Evolutionary conservation across 2,888 invertebrate species (phyloP).

Genomic region (Myopa testacea): DNA sequence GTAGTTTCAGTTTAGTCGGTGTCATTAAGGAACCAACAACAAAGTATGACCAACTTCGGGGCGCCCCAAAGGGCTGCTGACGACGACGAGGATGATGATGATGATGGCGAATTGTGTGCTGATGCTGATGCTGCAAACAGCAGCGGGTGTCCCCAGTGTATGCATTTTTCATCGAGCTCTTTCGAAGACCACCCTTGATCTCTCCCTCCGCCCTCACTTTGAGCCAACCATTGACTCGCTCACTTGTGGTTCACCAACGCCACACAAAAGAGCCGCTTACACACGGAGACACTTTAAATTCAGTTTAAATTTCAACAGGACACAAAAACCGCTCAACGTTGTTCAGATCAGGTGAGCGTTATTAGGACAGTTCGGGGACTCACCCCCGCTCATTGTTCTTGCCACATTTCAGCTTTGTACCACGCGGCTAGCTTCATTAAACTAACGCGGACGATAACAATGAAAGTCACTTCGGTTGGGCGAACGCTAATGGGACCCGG

Average conservation of each 20-base stretch:
- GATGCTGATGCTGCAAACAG: background rate
- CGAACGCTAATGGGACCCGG: conserved; percentile 18
- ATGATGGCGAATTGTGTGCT: background rate
- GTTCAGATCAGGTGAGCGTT: background rate
- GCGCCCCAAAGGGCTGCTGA: background rate
- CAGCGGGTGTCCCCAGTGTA: background rate
- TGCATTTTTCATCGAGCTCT: conserved; percentile 11
- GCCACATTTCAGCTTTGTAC: background rate
- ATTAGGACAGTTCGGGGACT: background rate
- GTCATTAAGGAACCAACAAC: conserved; percentile 27
- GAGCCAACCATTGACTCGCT: background rate
- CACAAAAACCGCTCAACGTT: background rate
- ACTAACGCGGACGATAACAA: background rate
- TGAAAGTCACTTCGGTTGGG: background rate
- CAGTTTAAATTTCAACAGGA: background rate
- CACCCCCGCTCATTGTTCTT: background rate
- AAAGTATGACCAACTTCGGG: conserved; percentile 18
- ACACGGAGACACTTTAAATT: background rate
- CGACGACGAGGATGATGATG: too few relatives aligned
- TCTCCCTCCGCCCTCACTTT: too few relatives aligned
- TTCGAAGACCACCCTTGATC: too few relatives aligned
- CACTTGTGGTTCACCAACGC: background rate
- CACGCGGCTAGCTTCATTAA: background rate
- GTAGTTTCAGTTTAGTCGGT: background rate
- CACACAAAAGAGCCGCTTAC: background rate